phyloP scores from a whole-genome alignment of 2,797 vertebrate genomes.

The Artibeus lituratus region DNA sequence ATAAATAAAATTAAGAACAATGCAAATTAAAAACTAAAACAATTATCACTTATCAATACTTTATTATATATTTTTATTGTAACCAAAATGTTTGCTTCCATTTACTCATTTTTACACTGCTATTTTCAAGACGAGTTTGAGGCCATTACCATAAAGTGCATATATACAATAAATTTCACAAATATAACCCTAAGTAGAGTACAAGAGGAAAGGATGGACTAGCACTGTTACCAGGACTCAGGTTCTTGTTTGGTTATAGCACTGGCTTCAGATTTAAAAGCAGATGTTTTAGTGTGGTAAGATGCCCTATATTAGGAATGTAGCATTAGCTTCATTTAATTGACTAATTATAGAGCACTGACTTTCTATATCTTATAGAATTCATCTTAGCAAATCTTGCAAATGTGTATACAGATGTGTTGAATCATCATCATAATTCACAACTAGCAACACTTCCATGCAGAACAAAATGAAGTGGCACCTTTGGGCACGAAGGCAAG shows the following conservation, averaged over 20 bases:
- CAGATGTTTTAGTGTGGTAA: neutral
- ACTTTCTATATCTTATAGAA: neutral
- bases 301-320: neutral
- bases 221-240: neutral
- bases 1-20: neutral
- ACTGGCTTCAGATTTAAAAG: neutral
- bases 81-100: neutral
- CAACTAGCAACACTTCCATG: neutral
- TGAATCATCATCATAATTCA: neutral
- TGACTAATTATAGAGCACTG: neutral
- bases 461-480: neutral
- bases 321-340: neutral
- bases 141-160: neutral
- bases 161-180: neutral
- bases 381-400: neutral
- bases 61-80: slow-evolving; percentile 1
- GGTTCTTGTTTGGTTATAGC: neutral
- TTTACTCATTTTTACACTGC: neutral
- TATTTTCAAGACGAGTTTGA: slow-evolving; percentile 19
- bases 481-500: neutral
- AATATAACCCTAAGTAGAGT: neutral
- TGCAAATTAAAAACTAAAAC: neutral
- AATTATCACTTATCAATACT: neutral
- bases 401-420: neutral
- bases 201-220: neutral